Evolutionary conservation across 2,888 invertebrate species (phyloP).

Genomic region (Phasia obesa): DNA sequence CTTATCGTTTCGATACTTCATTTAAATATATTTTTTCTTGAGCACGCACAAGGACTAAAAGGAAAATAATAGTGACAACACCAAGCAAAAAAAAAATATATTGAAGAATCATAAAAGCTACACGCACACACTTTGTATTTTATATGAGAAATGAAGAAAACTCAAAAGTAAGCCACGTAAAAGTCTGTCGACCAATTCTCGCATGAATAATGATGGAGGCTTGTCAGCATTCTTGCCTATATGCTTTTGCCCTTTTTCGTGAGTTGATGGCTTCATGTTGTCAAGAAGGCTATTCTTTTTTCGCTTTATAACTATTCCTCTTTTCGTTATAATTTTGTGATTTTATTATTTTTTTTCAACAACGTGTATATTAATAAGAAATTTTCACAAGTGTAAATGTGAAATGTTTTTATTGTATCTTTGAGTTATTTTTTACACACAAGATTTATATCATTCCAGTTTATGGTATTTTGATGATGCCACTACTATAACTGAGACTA

Average conservation of each 20-base stretch:
- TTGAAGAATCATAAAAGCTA: conserved; percentile 5
- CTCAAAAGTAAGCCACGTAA: conserved; percentile 4
- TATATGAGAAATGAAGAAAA: background rate
- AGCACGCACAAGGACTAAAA: background rate
- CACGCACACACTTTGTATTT: background rate
- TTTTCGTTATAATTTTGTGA: background rate
- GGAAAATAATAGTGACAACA: background rate
- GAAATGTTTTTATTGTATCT: conserved; percentile 20
- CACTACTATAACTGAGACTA: background rate
- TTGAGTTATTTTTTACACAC: conserved; percentile 33
- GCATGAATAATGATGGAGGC: background rate
- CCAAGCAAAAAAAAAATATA: conserved; percentile 16
- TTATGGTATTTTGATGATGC: conserved; percentile 59
- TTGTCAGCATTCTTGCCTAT: background rate
- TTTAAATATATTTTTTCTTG: conserved; percentile 5
- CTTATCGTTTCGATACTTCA: conserved; percentile 10
- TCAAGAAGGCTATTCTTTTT: background rate
- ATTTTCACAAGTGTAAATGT: conserved; percentile 1
- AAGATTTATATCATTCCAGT: conserved; percentile 60
- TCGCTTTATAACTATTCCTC: background rate
- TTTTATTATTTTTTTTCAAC: conserved; percentile 16
- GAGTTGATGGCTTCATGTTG: background rate
- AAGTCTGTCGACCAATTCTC: conserved; percentile 31
- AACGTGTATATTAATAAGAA: background rate
- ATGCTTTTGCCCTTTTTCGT: background rate